Evolutionary conservation across 2,797 vertebrate species (phyloP), one percentile per base, ranked within the genome.

Genomic region (Cossypha heuglini): DNA sequence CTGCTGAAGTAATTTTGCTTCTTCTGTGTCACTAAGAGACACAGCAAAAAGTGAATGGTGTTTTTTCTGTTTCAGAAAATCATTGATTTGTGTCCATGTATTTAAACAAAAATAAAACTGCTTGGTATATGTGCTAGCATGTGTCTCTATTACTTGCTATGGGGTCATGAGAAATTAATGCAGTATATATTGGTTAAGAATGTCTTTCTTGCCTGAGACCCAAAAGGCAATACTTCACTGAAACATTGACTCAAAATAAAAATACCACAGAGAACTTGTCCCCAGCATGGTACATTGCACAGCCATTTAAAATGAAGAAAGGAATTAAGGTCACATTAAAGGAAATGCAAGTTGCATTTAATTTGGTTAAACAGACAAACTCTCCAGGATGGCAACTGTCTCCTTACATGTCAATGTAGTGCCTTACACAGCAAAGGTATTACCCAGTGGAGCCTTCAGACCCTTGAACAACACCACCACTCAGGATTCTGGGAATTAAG

Each of bases 241-340:
- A 59, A 86, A 89, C 28, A 86, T 80, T 67, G 88, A 84, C 91
- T 86, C 66, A 90, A 92, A 92, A 93, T 57, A 83, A 90, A 91
- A 96, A 79, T 83, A 84, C 88, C 42, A 54, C 72, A 59, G 52
- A 77, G 9, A 35, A 9, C 61, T 67, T 77, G 35, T 96, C 52
- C 10, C 33, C 28, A 43, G 66, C 40, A 63, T 79, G 57, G 28
- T 75, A 86, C 21, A 67, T 94, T 86, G 92, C 24, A 76, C 24
- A 69, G 57, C 48, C 43, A 59, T 8, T 3, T 71, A 88, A 58
- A 91, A 86, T 55, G 38, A 84, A 94, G 35, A 78, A 69, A 51
- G 55, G 28, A 88, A 96, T 54, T 96, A 94, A 95, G 61, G 66
- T 85, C 78, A 80, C 63, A 16, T 64, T 79, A 91, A 85, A 92